Evolutionary conservation across 1,140 invertebrate species (phyloP).

Genomic region (Berghia stephanieae): DNA sequence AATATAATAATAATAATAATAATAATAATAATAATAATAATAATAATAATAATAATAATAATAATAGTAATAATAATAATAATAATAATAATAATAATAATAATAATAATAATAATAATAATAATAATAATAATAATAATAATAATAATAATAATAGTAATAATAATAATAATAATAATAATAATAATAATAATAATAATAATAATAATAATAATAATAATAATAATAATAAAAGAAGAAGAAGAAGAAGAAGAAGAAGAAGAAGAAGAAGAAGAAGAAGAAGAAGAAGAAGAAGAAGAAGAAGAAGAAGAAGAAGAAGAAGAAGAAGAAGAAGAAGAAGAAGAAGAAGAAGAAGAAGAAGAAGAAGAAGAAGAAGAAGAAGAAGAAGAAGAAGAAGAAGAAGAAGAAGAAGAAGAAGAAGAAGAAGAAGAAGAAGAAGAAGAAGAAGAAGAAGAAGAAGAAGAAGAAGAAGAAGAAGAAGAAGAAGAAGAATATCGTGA

Average conservation of each 20-base stretch:
- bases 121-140: not conserved
- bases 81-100: too few relatives aligned
- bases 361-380: constrained; percentile 1
- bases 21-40: not conserved
- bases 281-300: not conserved
- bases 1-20: too few relatives aligned
- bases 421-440: not conserved
- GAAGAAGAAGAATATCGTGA: too few relatives aligned
- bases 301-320: not conserved
- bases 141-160: not conserved
- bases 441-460: not conserved
- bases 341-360: constrained; percentile 1
- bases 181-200: not conserved
- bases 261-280: not conserved
- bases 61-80: not conserved
- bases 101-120: not conserved
- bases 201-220: too few relatives aligned
- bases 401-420: not conserved
- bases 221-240: too few relatives aligned
- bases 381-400: not conserved
- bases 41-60: not conserved
- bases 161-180: too few relatives aligned
- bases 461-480: not conserved
- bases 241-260: not conserved
- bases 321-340: not conserved